Base-by-base conservation (phyloP, 2,113 vertebrate species). In the Tretioscincus oriximinensis region DNA sequence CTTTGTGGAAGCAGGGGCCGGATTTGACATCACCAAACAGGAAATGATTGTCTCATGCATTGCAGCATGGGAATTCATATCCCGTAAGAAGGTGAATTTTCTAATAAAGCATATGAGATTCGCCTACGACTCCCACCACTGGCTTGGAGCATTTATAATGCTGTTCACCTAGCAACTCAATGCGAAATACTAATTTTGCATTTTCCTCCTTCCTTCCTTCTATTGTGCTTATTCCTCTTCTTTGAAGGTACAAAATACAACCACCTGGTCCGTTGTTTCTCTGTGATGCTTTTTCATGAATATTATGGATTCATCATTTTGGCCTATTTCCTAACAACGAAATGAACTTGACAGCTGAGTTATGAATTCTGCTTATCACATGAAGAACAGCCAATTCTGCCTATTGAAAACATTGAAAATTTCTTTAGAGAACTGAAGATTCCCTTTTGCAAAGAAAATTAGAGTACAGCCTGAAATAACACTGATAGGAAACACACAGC, bases 131-230 rank as follows among this genome's bases (percentile, higher is more conserved):
- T 41, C 35, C 35, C 5, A 5, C 2, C 35, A 41, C 35, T 41
- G 35, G 81, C n/a, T 80, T 82, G 79, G 76, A 88, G 58, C 81
- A 80, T 70, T 77, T 82, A 83, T 77, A 31, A 89, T 51, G 85
- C 77, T 85, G 73, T 73, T 88, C 45, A 61, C 70, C 63, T 66
- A 73, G 80, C 7, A 68, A 63, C 60, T 81, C 83, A 86, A 28
- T 86, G 84, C 83, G 84, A 84, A 61, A 87, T 89, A 88, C 86
- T 51, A 51, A 79, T 89, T 83, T 73, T 22, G 65, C 14, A 74
- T 67, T 41, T 65, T 61, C 35, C 20, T 73, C 67, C 29, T 58
- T 31, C 24, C 41, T 47, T 81, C 24, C 35, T 26, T 47, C 24
- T 47, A n/a, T 21, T 28, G 7, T 26, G 28, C 29, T 20, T 28